A percentile compares a stretch with the other conserved stretches of the same genome.
Evolutionary conservation across 2,797 vertebrate genomes (phyloP).

Genomic region (Stomatorhinus walkeri): DNA sequence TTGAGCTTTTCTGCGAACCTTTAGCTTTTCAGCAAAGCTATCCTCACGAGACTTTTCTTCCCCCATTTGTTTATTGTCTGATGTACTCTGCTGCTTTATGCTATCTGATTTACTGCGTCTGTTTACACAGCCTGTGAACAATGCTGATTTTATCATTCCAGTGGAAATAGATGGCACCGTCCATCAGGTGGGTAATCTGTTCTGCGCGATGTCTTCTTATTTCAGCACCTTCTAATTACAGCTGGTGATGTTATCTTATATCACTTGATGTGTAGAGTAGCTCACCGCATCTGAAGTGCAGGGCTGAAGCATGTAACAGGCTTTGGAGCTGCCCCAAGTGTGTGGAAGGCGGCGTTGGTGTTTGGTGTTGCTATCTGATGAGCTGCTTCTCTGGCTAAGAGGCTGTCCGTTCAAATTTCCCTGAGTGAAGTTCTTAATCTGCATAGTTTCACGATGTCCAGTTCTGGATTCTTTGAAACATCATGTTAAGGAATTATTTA

Average conservation of each 20-base stretch:
- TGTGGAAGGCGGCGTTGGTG: background rate
- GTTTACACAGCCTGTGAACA: conserved; percentile 79
- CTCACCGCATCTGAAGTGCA: background rate
- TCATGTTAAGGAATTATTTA: background rate
- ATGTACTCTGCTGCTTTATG: background rate
- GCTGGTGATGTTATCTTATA: background rate
- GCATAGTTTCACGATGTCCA: background rate
- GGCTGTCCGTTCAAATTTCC: conserved; percentile 7
- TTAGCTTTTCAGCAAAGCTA: background rate
- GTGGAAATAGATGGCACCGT: conserved; percentile 90
- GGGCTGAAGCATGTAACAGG: background rate
- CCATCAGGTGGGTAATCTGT: conserved; percentile 74
- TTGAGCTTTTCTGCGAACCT: background rate
- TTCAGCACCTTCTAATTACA: background rate
- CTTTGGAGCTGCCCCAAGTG: background rate
- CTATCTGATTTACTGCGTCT: background rate
- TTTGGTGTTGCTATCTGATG: background rate
- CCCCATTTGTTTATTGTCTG: background rate
- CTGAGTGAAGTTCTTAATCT: conserved; percentile 2
- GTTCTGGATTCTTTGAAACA: background rate
- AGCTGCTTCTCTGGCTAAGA: conserved; percentile 3
- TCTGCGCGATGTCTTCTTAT: background rate
- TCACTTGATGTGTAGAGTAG: background rate
- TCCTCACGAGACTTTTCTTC: background rate
- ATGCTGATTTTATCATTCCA: conserved; percentile 92